Evolutionary conservation across 2,797 vertebrate species (phyloP), one percentile per base, ranked within the genome.

Genomic region (Pseudomugil tenellus): DNA sequence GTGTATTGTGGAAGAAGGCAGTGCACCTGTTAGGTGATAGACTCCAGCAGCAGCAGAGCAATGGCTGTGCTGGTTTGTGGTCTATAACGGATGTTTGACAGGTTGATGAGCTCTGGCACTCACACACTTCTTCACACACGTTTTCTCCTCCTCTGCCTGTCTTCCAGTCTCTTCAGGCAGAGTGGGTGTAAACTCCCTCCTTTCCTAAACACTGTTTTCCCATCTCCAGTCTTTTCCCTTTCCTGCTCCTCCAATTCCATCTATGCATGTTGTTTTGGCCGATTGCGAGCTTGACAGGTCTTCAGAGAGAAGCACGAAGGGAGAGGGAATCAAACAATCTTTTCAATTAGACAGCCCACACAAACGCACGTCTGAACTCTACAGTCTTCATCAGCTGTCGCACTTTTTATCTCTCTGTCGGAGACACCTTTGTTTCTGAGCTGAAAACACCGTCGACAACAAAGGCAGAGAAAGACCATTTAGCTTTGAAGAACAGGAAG

Each of bases 81-180:
- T 89, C 85, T 91, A 74, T 87, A 91, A 90, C 87, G 91, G 88
- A 90, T 90, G 87, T 84, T 85, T 88, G 84, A 90, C 89, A 89
- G 79, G 58, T 73, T 82, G 77, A 78, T 74, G 84, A 84, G 84
- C 80, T 81, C 78, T 83, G 77, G 77, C 76, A 46, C 70, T 77
- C 79, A 58, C 78, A 46, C 79, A 58, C 43, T n/a, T 43, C 41
- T 43, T 43, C 41, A 43, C 41, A 37, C 81, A 80, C 67, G 53
- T 35, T 69, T 79, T 70, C 61, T 64, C 73, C 77, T 86, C 74
- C 77, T 74, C 84, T 85, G 74, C 79, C 76, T 81, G 78, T 87
- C 85, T 82, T 84, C 87, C 88, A 81, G 55, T 85, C 80, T 87
- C 80, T 83, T 81, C 39, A 84, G 77, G 84, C 72, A 49, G 43